phyloP scores from a whole-genome alignment of 2,113 vertebrate genomes.

The Cranoglanis bouderius region DNA sequence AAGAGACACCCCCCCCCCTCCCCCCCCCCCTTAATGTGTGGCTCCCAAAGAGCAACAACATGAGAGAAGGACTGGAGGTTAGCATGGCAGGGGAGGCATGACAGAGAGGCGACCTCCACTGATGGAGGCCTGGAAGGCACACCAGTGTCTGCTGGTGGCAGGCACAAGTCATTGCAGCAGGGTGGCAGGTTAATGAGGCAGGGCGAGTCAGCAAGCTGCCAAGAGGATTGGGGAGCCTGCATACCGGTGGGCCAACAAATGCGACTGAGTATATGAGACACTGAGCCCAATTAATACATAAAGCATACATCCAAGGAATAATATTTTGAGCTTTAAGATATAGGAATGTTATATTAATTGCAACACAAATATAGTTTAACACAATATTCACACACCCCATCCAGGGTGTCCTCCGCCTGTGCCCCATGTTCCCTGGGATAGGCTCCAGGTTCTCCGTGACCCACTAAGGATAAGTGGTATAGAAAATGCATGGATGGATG shows the following conservation, averaged over 20 bases:
- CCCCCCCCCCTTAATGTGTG: neutral
- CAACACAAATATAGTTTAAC: neutral
- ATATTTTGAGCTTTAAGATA: neutral
- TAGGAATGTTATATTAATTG: neutral
- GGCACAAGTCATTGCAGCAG: neutral
- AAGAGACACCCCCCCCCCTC: neutral
- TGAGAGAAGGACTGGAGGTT: neutral
- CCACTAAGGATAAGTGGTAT: too few species aligned
- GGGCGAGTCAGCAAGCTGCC: neutral
- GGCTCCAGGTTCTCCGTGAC: too few species aligned
- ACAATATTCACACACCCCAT: neutral
- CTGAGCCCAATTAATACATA: neutral
- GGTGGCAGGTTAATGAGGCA: neutral
- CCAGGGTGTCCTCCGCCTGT: too few species aligned
- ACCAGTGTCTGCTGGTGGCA: slow-evolving; percentile 4
- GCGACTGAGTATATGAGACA: neutral
- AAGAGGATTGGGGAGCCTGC: neutral
- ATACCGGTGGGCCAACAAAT: neutral
- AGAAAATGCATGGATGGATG: too few species aligned
- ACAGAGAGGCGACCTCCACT: neutral
- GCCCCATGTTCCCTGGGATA: too few species aligned
- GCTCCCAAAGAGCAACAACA: neutral
- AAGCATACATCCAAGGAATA: neutral
- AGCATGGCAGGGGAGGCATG: neutral
- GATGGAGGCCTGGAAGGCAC: neutral